phyloP scores from a whole-genome alignment of 2,113 vertebrate genomes.

The Erinaceus europaeus region DNA sequence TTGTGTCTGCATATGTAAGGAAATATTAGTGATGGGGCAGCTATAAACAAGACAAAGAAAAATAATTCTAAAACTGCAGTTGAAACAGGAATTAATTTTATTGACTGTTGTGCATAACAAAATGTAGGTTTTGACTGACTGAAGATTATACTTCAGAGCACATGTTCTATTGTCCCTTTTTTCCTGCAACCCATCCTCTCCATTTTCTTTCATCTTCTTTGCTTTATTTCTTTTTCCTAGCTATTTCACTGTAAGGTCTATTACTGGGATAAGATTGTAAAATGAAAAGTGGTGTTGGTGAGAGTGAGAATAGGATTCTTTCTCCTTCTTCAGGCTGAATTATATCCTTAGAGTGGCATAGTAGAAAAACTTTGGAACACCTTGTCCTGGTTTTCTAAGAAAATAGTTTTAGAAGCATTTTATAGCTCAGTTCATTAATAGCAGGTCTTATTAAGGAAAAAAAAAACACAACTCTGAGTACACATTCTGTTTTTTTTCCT shows the following conservation, averaged over 20 bases:
- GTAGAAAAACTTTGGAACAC: background rate
- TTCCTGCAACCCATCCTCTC: background rate
- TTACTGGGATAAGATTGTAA: background rate
- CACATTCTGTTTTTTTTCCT: too few species aligned
- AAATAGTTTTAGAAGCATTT: conserved; percentile 38
- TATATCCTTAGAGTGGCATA: background rate
- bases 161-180: background rate
- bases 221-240: background rate
- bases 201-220: background rate
- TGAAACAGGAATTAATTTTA: background rate
- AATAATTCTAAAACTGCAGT: background rate
- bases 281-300: background rate
- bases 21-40: background rate
- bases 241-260: conserved; percentile 11
- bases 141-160: background rate
- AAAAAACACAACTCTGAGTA: too few species aligned
- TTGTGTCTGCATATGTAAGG: background rate
- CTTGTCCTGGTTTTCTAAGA: background rate
- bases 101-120: background rate
- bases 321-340: conserved; percentile 3
- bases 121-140: background rate
- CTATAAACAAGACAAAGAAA: background rate
- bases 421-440: background rate
- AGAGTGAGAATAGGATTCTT: background rate
- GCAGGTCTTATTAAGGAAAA: background rate